Evolutionary conservation across 2,797 vertebrate genomes (phyloP), one percentile per base, ranked within the genome.

Genomic region (Sebastes wilsoni): DNA sequence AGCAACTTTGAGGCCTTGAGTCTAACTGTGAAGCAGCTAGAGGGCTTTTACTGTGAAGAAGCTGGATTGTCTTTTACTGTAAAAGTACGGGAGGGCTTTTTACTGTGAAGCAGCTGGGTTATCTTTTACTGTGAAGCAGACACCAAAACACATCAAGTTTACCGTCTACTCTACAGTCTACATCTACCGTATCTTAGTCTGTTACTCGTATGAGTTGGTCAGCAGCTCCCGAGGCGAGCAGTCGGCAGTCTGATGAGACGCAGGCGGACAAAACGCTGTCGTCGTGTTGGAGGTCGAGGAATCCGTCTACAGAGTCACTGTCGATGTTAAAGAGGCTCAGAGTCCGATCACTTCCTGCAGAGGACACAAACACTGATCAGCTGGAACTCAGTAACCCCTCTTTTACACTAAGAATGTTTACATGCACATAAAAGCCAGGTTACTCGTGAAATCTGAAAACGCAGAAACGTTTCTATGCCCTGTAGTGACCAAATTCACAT

Each of bases 121-220:
- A 56, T 25, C 56, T 58, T 58, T 28, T 58, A 58, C 16, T 42
- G 36, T 42, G 8, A 65, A 65, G 22, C 34, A 38, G 34, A 2
- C 16, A 34, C 62, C 23, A 25, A 22, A 38, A 38, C 38, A 28
- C 23, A 62, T 62, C 20, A 64, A 12, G 10, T 27, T 9, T 55
- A 23, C 28, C 1, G 2, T 66, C 34, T n/a, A 13, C 55, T 28
- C 32, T 36, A 38, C 54, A 10, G 23, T 76, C n/a, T 34, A n/a
- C 55, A 34, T 74, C 7, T 16, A 28, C 61, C 27, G 13, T 14
- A 7, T 30, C 10, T 6, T 32, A 22, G 20, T 22, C 6, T 70
- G 94, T 93, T 54, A 96, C 97, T 90, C 96, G 92, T 80, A 97
- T 91, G 25, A 95, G 93, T 2, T 96, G 94, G 55, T 97, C 95